These are phyloP conservation scores for Toxotes jaculatrix DNA, from an alignment of 2,113 vertebrate species.

Conservation along the genomic window DNA sequence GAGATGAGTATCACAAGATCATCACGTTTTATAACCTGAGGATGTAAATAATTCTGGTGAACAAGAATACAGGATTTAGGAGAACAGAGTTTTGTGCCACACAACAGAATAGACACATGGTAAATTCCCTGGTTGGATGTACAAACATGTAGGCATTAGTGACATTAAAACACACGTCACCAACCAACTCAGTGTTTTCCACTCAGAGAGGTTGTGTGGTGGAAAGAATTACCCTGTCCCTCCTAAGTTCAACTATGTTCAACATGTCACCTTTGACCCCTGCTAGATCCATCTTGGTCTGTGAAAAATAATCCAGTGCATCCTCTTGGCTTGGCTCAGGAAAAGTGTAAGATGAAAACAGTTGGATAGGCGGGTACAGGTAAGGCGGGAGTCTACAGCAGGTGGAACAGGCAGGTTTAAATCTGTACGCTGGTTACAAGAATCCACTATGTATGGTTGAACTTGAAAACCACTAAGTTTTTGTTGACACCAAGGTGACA, in stretches of 20 bases:
- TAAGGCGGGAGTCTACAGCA: too few relatives aligned
- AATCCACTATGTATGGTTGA: too few relatives aligned
- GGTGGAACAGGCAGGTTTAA: neutral
- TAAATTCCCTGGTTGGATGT: neutral
- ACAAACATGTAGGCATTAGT: neutral
- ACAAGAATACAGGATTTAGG: neutral
- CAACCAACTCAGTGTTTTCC: conserved; percentile 48
- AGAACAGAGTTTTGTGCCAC: too few relatives aligned
- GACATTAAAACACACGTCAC: conserved; percentile 6
- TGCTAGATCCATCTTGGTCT: conserved; percentile 25
- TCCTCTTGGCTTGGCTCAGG: neutral
- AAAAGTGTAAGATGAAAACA: too few relatives aligned
- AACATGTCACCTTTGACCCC: conserved; percentile 42
- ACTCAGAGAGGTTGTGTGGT: conserved; percentile 14
- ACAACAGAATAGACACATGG: too few relatives aligned
- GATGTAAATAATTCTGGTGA: neutral
- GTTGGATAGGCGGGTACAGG: neutral
- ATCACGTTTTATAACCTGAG: too few relatives aligned
- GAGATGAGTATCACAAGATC: neutral
- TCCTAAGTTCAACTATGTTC: conserved; percentile 30
- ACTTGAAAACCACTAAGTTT: too few relatives aligned
- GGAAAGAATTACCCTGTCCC: conserved; percentile 24
- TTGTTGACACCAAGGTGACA: neutral
- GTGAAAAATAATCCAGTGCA: conserved; percentile 43
- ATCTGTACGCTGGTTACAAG: too few relatives aligned